These are phyloP conservation scores for Venturia canescens DNA, from an alignment of 1,140 invertebrate species.

Conservation along the genomic window DNA sequence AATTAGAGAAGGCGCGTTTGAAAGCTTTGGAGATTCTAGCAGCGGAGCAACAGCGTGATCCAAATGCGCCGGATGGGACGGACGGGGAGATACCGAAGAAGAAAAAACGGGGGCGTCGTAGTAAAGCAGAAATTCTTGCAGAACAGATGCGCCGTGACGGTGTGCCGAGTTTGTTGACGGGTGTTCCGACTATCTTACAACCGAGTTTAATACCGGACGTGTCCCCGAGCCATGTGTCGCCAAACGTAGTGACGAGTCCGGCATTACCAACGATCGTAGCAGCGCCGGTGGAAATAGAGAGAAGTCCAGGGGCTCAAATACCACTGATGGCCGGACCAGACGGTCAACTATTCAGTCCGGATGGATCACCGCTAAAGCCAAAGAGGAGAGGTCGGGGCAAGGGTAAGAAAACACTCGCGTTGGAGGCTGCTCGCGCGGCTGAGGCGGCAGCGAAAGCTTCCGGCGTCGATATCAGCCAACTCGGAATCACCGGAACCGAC, in stretches of 20 bases:
- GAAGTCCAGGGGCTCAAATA: slow-evolving; percentile 56
- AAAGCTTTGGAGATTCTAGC: slow-evolving; percentile 76
- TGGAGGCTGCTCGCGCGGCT: slow-evolving; percentile 75
- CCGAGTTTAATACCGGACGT: neutral
- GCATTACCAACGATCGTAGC: neutral
- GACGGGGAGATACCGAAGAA: slow-evolving; percentile 73
- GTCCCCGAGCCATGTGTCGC: neutral
- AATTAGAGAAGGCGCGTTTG: slow-evolving; percentile 79
- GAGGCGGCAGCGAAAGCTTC: slow-evolving; percentile 69
- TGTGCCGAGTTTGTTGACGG: slow-evolving; percentile 52
- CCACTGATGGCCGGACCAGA: slow-evolving; percentile 63
- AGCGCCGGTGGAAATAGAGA: slow-evolving; percentile 57
- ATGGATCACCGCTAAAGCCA: slow-evolving; percentile 71
- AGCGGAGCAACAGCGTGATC: slow-evolving; percentile 68
- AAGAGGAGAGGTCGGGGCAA: slow-evolving; percentile 78
- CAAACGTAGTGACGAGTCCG: slow-evolving; percentile 17
- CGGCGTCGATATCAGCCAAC: slow-evolving; percentile 57
- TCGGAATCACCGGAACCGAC: slow-evolving; percentile 65
- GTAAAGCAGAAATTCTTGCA: slow-evolving; percentile 75
- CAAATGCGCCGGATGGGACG: slow-evolving; percentile 65
- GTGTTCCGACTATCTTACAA: slow-evolving; percentile 28
- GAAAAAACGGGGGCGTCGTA: slow-evolving; percentile 74
- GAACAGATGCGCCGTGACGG: slow-evolving; percentile 74
- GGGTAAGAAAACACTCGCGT: slow-evolving; percentile 78
- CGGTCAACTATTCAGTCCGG: slow-evolving; percentile 68